A percentile compares a stretch with the other conserved stretches of the same genome.
Evolutionary conservation across 2,797 vertebrate species (phyloP).

Genomic region (Podargus strigoides): DNA sequence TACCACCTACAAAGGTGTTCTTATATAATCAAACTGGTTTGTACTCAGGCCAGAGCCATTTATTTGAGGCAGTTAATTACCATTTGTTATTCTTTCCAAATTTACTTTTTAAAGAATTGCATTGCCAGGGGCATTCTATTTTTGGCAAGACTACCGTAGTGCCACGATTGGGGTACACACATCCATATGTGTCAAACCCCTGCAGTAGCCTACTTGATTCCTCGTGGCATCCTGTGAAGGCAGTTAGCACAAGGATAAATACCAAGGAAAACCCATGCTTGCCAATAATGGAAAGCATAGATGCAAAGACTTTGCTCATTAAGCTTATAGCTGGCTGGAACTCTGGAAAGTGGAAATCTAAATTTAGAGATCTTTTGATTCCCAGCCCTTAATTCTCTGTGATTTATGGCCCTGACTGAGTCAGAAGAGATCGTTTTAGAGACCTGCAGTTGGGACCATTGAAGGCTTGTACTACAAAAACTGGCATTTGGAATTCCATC

Average conservation of each 20-base stretch:
- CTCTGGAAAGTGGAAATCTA: not conserved
- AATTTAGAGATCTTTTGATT: not conserved
- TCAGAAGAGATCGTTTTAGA: not conserved
- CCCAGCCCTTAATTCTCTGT: not conserved
- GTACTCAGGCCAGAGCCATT: not conserved
- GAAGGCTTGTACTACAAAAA: not conserved
- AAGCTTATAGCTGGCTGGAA: not conserved
- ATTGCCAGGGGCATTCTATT: not conserved
- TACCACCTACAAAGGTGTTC: not conserved
- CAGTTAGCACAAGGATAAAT: not conserved
- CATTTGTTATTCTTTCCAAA: conserved; percentile 1
- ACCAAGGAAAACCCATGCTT: not conserved
- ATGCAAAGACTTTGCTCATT: not conserved
- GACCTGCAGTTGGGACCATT: not conserved
- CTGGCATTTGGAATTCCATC: not conserved
- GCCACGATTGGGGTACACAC: not conserved
- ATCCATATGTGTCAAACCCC: not conserved
- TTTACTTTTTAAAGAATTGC: not conserved
- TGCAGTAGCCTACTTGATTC: not conserved
- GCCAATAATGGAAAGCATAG: not conserved
- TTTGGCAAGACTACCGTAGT: not conserved
- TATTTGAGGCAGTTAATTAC: conserved; percentile 9
- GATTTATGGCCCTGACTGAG: not conserved
- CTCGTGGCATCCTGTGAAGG: not conserved
- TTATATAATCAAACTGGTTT: not conserved